A percentile compares a stretch with the other conserved stretches of the same genome.
Evolutionary conservation across 1,140 invertebrate species (phyloP).

Genomic region (Ditylenchus dipsaci): DNA sequence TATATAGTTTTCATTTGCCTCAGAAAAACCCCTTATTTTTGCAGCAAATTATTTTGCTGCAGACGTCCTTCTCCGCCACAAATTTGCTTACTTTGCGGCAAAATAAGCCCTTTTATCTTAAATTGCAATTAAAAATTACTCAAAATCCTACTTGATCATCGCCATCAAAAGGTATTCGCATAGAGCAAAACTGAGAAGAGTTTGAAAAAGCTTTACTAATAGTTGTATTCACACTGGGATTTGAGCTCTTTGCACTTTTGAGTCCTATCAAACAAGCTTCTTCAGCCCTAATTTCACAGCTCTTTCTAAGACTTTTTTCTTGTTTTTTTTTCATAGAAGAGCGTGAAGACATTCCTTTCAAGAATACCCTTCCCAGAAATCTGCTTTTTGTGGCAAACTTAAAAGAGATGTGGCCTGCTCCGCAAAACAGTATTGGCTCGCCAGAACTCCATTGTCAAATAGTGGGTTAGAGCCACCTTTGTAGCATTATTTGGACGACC

Average conservation of each 20-base stretch:
- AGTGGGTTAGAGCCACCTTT: neutral
- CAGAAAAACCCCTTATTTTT: no score
- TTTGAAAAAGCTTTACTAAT: no score
- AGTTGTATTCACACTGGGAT: no score
- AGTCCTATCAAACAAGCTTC: neutral
- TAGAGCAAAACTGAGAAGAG: neutral
- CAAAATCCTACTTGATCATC: neutral
- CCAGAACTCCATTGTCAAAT: neutral
- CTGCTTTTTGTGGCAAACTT: neutral
- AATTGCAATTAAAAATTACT: no score
- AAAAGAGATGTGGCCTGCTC: neutral
- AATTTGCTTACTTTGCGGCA: no score
- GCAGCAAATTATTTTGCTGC: no score
- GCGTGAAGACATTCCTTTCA: neutral
- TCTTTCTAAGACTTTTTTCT: neutral
- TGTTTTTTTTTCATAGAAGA: neutral
- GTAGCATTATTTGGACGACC: no score
- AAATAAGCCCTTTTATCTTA: no score
- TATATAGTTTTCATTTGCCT: no score
- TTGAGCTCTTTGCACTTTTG: no score
- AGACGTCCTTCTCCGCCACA: no score
- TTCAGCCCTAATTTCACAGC: slow-evolving; percentile 4
- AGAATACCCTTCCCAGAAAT: slow-evolving; percentile 3
- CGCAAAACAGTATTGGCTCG: neutral
- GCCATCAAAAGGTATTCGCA: slow-evolving; percentile 5